Evolutionary conservation across 2,113 vertebrate genomes (phyloP), one percentile per base, ranked within the genome.

Genomic region (Leucopsar rothschildi): DNA sequence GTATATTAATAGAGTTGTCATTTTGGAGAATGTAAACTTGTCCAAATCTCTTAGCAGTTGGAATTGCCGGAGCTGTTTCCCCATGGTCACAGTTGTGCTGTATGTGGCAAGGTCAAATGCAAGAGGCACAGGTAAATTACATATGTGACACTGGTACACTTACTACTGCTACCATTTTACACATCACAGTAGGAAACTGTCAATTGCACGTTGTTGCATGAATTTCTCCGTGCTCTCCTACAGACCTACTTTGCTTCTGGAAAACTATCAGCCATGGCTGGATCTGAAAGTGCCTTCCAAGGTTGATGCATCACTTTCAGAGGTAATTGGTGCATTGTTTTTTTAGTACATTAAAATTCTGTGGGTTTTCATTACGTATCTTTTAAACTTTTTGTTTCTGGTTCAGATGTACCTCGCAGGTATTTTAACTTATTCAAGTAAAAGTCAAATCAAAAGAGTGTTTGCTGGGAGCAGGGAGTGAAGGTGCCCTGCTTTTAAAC

Each of bases 251-350:
- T 98, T 99, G 82, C 98, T 99, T 16, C 97, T 99, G 69, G 99
- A 99, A 96, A 99, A 99, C 98, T 98, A 99, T 86, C 99, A 99
- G 93, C 99, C 99, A 0, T 99, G 99, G 99, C 84, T 99, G 96
- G 98, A 99, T 93, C 97, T 99, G 79, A 99, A 99, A 94, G 98
- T 99, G 79, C 96, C 97, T 80, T 99, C 99, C 21, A 99, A 99
- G 76, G 99, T 99, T 89, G 99, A 99, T 95, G 97, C 99, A 12
- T 99, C 99, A 5, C 93, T 99, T 4, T 98, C 99, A 3, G 99
- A 99, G 99, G 99, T 99, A 98, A 91, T 55, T 93, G 90, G 45
- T 94, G 18, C 47, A 66, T 73, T 1, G 0, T 50, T 75, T 93
- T 28, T 72, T 61, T 23, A 40, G 39, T 60, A 19, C 28, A 5